phyloP scores from a whole-genome alignment of 2,888 invertebrate species.

The Glomeris marginata region DNA sequence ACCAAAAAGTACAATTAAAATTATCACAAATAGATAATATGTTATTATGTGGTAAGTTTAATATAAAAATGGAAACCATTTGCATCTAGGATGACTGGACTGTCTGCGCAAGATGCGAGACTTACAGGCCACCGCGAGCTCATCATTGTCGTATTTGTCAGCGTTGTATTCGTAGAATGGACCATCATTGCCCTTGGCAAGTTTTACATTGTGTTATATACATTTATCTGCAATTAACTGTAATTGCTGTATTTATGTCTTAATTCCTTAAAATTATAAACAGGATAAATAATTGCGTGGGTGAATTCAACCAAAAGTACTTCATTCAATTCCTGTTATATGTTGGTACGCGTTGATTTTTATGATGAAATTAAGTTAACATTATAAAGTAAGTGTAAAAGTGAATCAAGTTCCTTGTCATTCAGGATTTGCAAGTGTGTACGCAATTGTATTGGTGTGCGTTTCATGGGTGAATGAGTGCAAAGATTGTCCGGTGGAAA shows the following conservation, averaged over 20 bases:
- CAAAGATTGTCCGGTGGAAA: conserved; percentile 45
- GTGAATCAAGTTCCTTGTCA: too few species aligned
- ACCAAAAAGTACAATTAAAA: conserved; percentile 9
- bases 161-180: conserved; percentile 63
- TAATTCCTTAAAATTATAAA: conserved; percentile 16
- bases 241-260: neutral
- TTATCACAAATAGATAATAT: too few species aligned
- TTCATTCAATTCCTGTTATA: conserved; percentile 76
- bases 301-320: conserved; percentile 80
- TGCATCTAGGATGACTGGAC: conserved; percentile 42
- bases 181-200: conserved; percentile 72
- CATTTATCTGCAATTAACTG: too few species aligned
- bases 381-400: too few species aligned
- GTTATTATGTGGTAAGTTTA: too few species aligned
- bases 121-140: conserved; percentile 64
- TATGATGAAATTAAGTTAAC: neutral
- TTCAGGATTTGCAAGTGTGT: conserved; percentile 8
- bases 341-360: conserved; percentile 40
- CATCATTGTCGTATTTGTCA: conserved; percentile 80
- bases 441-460: conserved; percentile 34
- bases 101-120: conserved; percentile 62
- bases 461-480: conserved; percentile 55
- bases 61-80: too few species aligned
- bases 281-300: conserved; percentile 83
- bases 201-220: too few species aligned